A percentile compares a stretch with the other conserved stretches of the same genome.
Conservation (phyloP, 1,140 invertebrate species). For the Leguminivora glycinivorella region DNA sequence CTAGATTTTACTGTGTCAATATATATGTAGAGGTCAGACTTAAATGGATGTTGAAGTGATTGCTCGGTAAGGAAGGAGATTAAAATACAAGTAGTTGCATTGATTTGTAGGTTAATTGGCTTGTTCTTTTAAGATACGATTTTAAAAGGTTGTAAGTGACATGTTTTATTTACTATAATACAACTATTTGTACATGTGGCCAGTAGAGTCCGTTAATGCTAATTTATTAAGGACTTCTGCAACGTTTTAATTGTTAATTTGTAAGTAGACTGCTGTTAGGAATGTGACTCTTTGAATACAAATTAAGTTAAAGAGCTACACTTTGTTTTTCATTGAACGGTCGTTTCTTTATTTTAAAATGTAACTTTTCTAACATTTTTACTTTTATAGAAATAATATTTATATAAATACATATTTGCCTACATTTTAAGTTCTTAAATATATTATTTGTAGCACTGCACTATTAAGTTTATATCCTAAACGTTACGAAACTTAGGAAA, state of each 20-base stretch:
- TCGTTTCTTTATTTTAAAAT: too few species aligned
- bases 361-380: too few species aligned
- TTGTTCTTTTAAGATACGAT: background rate
- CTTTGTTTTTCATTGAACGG: too few species aligned
- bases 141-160: background rate
- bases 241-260: background rate
- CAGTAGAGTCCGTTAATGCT: background rate
- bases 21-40: background rate
- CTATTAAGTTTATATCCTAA: too few species aligned
- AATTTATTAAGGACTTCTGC: background rate
- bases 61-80: background rate
- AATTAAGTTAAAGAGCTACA: background rate
- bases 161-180: background rate
- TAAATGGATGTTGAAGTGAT: background rate
- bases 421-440: too few species aligned
- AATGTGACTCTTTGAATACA: background rate
- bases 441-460: too few species aligned
- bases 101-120: slow-evolving; percentile 16
- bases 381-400: too few species aligned
- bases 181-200: background rate
- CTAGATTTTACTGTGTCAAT: background rate
- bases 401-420: too few species aligned
- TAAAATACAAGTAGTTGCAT: background rate
- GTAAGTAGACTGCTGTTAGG: background rate
- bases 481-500: too few species aligned